Percentiles rank a stretch among this genome's conserved stretches.
phyloP scores from a whole-genome alignment of 2,797 vertebrate species.

The Cichlasoma orientale region DNA sequence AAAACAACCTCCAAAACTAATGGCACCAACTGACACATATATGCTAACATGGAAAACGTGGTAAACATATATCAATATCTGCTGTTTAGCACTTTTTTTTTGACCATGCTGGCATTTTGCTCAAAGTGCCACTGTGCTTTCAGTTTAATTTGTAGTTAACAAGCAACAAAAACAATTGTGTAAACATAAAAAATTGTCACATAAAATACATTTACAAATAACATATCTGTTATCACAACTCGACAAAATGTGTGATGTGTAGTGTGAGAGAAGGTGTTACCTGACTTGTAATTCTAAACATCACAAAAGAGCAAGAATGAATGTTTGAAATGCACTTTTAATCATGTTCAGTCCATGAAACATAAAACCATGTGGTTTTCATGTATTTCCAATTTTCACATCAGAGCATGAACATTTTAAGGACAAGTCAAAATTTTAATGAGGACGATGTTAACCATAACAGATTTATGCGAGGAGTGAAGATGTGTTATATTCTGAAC shows the following conservation, averaged over 20 bases:
- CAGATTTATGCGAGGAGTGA: slow-evolving; percentile 8
- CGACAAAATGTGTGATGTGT: neutral
- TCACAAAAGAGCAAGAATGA: slow-evolving; percentile 1
- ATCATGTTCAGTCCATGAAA: slow-evolving; percentile 36
- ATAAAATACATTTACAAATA: neutral
- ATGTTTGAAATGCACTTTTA: slow-evolving; percentile 36
- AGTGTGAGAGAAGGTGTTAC: slow-evolving; percentile 30
- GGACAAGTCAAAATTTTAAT: slow-evolving; percentile 17
- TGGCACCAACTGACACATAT: neutral
- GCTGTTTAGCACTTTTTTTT: neutral
- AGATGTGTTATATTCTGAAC: slow-evolving; percentile 34
- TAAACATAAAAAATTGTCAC: neutral
- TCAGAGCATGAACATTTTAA: neutral
- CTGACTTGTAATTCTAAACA: slow-evolving; percentile 21
- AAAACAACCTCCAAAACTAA: neutral
- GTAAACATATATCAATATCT: neutral
- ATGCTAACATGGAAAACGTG: neutral
- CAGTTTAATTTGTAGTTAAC: neutral
- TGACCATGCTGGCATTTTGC: neutral
- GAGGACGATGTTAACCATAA: slow-evolving; percentile 8
- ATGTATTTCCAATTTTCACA: slow-evolving; percentile 24
- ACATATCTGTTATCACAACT: neutral
- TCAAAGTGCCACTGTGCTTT: neutral
- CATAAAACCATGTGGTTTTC: slow-evolving; percentile 22
- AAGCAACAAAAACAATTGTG: neutral